Base-by-base conservation (phyloP, 2,797 vertebrate genomes). In the Oreonectes daqikongensis region DNA sequence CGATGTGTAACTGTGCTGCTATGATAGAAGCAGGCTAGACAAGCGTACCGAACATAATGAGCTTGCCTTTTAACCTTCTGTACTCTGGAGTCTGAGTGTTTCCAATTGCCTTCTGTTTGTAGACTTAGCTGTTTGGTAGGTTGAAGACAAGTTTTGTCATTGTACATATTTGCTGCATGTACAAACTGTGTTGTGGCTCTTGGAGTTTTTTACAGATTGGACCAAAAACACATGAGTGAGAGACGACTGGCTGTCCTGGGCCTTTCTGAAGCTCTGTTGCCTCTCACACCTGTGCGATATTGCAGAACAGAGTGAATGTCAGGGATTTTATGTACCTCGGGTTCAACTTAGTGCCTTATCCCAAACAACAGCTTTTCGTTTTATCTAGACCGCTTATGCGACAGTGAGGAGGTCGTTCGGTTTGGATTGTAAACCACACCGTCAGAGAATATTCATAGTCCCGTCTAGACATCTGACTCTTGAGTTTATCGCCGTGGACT, bases 281-380 rank as follows among this genome's bases (percentile, higher is more conserved):
- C 94, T 94, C 93, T 94, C 92, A 92, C 91, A 91, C 89, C 93
- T 94, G 95, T 96, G 96, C 95, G 94, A 94, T 94, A 95, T 96
- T 77, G 83, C 87, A 75, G 90, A 90, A 88, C 95, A 95, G 95
- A 98, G 95, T 94, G 95, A 97, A 97, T 95, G 96, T 99, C 97
- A 98, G 97, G 96, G 97, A 99, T 98, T 95, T 94, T 93, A 93
- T 94, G 96, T 98, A 99, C 97, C 97, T 99, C 97, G 95, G 96
- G 95, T 98, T 97, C 95, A 97, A 97, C 94, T 94, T 95, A 97
- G 97, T 99, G 97, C 97, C 97, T 99, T 99, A 99, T 96, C 88
- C 89, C 90, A 87, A 69, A 90, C 92, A 89, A 89, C 90, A 92
- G 91, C 91, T 84, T 81, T 78, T 79, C 69, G 38, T 82, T 70